phyloP scores from a whole-genome alignment of 1,140 invertebrate genomes.

The Latrodectus geometricus region DNA sequence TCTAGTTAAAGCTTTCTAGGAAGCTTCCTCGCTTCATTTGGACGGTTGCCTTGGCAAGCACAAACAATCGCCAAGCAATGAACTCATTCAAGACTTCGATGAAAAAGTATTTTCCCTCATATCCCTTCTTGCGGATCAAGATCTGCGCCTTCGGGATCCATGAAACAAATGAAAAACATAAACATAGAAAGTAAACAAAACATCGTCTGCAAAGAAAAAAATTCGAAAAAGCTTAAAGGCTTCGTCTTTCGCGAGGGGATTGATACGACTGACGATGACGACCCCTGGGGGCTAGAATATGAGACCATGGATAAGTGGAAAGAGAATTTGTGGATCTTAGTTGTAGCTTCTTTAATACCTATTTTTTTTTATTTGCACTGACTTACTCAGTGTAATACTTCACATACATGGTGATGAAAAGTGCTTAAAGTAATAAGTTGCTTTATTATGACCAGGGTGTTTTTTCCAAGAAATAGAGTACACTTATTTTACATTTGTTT shows the following conservation, averaged over 20 bases:
- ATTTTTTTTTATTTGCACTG: background rate
- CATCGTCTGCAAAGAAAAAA: slow-evolving; percentile 1
- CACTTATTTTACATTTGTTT: too few relatives aligned
- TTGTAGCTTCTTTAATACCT: background rate
- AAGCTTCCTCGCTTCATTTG: slow-evolving; percentile 4
- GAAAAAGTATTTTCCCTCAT: background rate
- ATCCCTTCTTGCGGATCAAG: background rate
- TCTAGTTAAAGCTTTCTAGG: background rate
- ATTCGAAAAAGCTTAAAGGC: slow-evolving; percentile 48
- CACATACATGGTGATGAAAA: background rate
- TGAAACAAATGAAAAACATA: slow-evolving; percentile 52
- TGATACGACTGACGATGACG: slow-evolving; percentile 31
- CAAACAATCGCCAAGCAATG: background rate
- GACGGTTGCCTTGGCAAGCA: background rate
- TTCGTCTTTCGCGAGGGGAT: slow-evolving; percentile 24
- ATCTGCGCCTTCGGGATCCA: background rate
- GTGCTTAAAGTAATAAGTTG: background rate
- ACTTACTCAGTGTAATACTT: background rate
- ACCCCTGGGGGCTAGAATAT: slow-evolving; percentile 22
- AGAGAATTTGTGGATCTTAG: slow-evolving; percentile 16
- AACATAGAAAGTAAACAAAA: slow-evolving; percentile 32
- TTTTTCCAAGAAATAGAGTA: too few relatives aligned
- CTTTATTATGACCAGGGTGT: too few relatives aligned
- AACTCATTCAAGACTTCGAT: background rate
- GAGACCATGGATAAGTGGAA: slow-evolving; percentile 19